These are phyloP conservation scores for Anarsia innoxiella DNA, from an alignment of 2,888 invertebrate species.

Conservation along the genomic window DNA sequence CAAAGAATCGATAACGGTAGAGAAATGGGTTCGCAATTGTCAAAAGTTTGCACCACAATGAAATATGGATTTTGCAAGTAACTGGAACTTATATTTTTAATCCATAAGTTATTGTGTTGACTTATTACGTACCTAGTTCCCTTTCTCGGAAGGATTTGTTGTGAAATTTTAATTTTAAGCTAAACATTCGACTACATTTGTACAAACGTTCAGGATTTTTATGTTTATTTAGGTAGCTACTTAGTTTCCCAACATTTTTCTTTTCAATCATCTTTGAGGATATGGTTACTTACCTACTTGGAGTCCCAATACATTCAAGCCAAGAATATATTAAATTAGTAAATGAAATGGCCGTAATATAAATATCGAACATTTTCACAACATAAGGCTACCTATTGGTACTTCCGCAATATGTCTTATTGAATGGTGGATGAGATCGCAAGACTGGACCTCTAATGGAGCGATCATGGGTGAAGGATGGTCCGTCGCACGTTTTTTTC, in stretches of 20 bases:
- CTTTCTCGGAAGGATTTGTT: conserved; percentile 3
- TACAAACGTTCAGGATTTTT: too few species aligned
- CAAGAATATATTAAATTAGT: too few species aligned
- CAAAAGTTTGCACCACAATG: conserved; percentile 39
- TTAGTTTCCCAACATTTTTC: too few species aligned
- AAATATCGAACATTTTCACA: too few species aligned
- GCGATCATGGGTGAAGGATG: not conserved
- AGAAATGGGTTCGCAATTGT: conserved; percentile 36
- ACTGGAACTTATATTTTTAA: conserved; percentile 25
- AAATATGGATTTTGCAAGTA: conserved; percentile 35
- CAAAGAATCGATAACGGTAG: conserved; percentile 6
- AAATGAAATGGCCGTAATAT: too few species aligned
- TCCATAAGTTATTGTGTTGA: conserved; percentile 5
- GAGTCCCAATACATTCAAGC: too few species aligned
- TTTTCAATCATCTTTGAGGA: too few species aligned
- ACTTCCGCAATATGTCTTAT: too few species aligned
- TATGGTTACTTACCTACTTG: too few species aligned
- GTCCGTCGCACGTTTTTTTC: conserved; percentile 6
- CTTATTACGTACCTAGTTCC: conserved; percentile 6
- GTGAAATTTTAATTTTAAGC: too few species aligned
- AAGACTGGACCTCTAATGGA: not conserved
- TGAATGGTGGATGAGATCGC: not conserved
- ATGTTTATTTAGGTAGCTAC: too few species aligned
- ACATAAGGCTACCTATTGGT: not conserved
- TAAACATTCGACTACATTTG: too few species aligned